phyloP scores from a whole-genome alignment of 1,140 invertebrate species.

The Xylocopa sonorina region DNA sequence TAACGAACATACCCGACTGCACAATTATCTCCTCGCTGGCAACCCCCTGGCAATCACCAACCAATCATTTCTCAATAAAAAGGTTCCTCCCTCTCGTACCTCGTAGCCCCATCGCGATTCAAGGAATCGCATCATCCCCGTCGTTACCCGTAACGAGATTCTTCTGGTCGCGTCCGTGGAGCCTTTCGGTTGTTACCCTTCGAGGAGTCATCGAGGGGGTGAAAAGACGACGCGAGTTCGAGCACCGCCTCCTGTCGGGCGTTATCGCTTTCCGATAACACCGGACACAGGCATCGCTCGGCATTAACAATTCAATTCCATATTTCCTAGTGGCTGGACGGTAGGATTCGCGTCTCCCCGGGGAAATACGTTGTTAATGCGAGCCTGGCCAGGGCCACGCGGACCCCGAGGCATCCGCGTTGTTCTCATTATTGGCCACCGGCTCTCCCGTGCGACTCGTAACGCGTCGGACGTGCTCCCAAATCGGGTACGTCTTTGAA shows the following conservation, averaged over 20 bases:
- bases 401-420: conserved; percentile 4
- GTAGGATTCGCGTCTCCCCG: conserved; percentile 9
- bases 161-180: not conserved
- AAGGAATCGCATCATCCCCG: conserved; percentile 3
- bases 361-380: conserved; percentile 60
- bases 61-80: not conserved
- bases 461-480: not conserved
- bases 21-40: not conserved
- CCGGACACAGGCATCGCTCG: conserved; percentile 53
- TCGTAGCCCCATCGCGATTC: not conserved
- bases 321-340: conserved; percentile 60
- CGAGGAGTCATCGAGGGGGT: not conserved
- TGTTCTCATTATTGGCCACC: conserved; percentile 25
- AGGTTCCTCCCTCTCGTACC: not conserved
- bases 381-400: not conserved
- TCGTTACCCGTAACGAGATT: conserved; percentile 25
- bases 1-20: not conserved
- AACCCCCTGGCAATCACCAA: not conserved
- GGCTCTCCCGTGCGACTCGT: not conserved
- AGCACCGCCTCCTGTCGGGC: too few species aligned
- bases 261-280: conserved; percentile 60
- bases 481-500: not conserved
- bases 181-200: not conserved
- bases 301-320: conserved; percentile 73
- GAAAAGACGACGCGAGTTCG: conserved; percentile 3